Evolutionary conservation across 2,113 vertebrate species (phyloP), one percentile per base, ranked within the genome.

Genomic region (Puffinus mauretanicus): DNA sequence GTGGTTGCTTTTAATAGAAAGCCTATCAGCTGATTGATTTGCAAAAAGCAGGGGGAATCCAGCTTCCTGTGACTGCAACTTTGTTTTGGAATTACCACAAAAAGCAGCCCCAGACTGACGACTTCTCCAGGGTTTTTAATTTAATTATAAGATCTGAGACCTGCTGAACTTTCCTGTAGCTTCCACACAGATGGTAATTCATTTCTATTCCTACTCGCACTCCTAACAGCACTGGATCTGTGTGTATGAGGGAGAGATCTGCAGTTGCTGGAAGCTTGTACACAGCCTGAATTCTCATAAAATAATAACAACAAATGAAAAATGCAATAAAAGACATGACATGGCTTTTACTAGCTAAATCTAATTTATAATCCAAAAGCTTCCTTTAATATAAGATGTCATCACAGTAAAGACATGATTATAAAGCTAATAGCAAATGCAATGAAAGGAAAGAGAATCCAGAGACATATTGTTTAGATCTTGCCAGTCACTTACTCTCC

Each of bases 301-400:
- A 96, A 97, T 94, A 97, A 82, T 94, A 96, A 96, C 75, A 93
- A 86, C 60, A 93, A 96, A 96, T 96, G 91, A 97, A 97, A 97
- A 96, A 96, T 96, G 88, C 93, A 97, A 86, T 96, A 90, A 95
- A 91, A 94, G 72, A 96, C 89, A 94, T 61, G 70, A 67, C 84
- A 93, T 82, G 75, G 92, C 88, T 96, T 96, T 97, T 96, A 96
- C 81, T 77, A 91, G 64, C 60, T 87, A 92, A 95, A 92, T 94
- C 83, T 94, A 93, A 96, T 97, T 95, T 94, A 97, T 95, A 94
- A 96, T 82, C 69, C 91, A 93, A 94, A 96, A 88, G 47, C 46
- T 94, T 88, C 67, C 84, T 94, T 92, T 94, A 93, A 94, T 97
- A 95, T 71, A 91, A 97, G 95, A 96, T 96, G 67, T 80, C 75